Conservation (phyloP, 2,797 vertebrate species). For the Xiphophorus birchmanni region DNA sequence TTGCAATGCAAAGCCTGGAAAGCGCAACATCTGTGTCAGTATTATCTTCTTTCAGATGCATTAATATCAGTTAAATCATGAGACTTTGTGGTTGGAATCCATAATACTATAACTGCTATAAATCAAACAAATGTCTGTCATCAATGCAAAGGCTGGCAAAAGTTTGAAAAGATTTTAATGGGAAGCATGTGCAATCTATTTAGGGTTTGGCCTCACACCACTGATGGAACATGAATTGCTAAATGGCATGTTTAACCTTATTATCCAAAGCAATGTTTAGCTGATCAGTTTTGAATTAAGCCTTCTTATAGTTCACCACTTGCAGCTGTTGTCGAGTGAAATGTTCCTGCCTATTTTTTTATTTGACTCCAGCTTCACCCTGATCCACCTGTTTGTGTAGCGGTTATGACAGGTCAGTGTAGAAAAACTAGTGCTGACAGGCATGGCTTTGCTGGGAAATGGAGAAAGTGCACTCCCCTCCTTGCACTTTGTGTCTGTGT, state of each 20-base stretch:
- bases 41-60: not conserved
- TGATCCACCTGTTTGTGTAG: slow-evolving; percentile 72
- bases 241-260: slow-evolving; percentile 34
- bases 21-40: slow-evolving; percentile 3
- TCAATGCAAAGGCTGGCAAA: slow-evolving; percentile 54
- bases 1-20: not conserved
- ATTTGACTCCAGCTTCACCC: slow-evolving; percentile 63
- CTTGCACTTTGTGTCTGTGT: slow-evolving; percentile 39
- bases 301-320: slow-evolving; percentile 8
- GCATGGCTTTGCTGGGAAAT: slow-evolving; percentile 73
- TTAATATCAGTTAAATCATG: slow-evolving; percentile 32
- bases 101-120: slow-evolving; percentile 38
- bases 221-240: slow-evolving; percentile 49
- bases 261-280: slow-evolving; percentile 24
- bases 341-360: slow-evolving; percentile 42
- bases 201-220: slow-evolving; percentile 34
- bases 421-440: slow-evolving; percentile 70
- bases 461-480: slow-evolving; percentile 49
- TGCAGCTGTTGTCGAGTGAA: slow-evolving; percentile 38
- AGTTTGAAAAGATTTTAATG: slow-evolving; percentile 44
- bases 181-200: slow-evolving; percentile 53
- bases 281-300: slow-evolving; percentile 25
- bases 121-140: slow-evolving; percentile 45
- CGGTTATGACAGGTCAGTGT: slow-evolving; percentile 73
- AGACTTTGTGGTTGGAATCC: slow-evolving; percentile 40